Evolutionary conservation across 2,113 vertebrate genomes (phyloP), one percentile per base, ranked within the genome.

Genomic region (Microtus montanus): DNA sequence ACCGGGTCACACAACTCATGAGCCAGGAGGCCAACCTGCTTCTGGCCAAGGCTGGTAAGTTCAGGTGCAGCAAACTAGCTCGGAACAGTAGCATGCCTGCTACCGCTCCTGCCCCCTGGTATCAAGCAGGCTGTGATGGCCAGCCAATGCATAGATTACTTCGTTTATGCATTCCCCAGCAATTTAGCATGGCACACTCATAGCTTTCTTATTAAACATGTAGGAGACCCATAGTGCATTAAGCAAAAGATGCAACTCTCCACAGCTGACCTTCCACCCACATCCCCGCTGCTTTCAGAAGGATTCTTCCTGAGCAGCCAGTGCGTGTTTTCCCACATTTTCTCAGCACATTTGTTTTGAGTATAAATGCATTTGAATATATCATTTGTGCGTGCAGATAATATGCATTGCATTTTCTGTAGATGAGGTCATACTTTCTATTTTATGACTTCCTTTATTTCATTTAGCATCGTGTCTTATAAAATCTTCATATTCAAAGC

Each of bases 11-110:
- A 3, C 99, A 99, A 4, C 98, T 99, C 95, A 99, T 99, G 98
- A 99, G 99, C 98, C 99, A 99, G 85, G 99, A 99, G 97, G 99
- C 99, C 98, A 99, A 98, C 95, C 83, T 98, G 78, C 98, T 99
- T 95, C 98, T 99, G 97, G 98, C 99, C 95, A 99, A 99, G 96
- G 99, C 99, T 86, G 99, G 99, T 99, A 98, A 96, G 98, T 75
- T 2, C 17, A 85, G 44, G 47, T 30, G 35, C 0, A 26, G 9
- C 10, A 2, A 58, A 11, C 22, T 13, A 15, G 77, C 38, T 24
- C 0, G 0, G 26, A 14, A 38, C 47, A 13, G 22, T 3, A 8
- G 0, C 0, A 3, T 24, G 26, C 17, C 15, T 1, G 17, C 41
- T 6, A 2, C 6, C 66, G 22, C 74, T 9, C 15, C 24, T 13